A percentile compares a stretch with the other conserved stretches of the same genome.
Conservation (phyloP, 2,888 invertebrate species). For the Beris chalybata region DNA sequence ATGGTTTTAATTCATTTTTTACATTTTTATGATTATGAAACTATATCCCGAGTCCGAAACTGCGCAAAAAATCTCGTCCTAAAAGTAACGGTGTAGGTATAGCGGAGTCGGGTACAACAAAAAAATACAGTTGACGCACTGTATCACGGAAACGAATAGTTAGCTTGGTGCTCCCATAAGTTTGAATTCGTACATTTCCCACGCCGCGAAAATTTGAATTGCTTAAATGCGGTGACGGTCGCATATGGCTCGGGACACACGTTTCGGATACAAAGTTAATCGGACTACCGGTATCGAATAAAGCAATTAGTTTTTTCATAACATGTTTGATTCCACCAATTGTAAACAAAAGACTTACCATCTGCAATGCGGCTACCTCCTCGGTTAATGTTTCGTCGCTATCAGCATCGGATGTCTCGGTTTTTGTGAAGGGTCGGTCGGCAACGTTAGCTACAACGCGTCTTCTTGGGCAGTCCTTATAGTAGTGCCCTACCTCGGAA, state of each 20-base stretch:
- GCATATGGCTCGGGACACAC: background rate
- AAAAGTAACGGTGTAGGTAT: background rate
- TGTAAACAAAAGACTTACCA: slow-evolving; percentile 8
- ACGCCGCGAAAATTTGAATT: slow-evolving; percentile 7
- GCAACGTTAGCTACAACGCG: background rate
- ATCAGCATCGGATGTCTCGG: background rate
- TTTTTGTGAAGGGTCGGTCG: background rate
- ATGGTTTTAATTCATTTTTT: background rate
- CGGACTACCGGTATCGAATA: slow-evolving; percentile 9
- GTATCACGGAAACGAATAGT: background rate
- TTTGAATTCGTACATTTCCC: slow-evolving; percentile 2
- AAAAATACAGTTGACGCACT: slow-evolving; percentile 1
- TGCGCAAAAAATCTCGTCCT: background rate
- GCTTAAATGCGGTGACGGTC: background rate
- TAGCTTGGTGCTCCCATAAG: background rate
- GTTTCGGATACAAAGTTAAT: background rate
- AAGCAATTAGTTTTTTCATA: slow-evolving; percentile 2
- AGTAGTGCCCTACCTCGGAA: background rate
- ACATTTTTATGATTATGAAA: background rate
- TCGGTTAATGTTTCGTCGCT: too few species aligned
- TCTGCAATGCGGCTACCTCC: too few species aligned
- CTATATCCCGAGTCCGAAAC: slow-evolving; percentile 3
- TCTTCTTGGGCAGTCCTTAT: background rate
- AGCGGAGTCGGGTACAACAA: background rate
- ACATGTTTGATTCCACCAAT: slow-evolving; percentile 1